A percentile compares a stretch with the other conserved stretches of the same genome.
These are phyloP conservation scores for Helobdella robusta DNA, from an alignment of 2,888 invertebrate species.

Conservation along the genomic window DNA sequence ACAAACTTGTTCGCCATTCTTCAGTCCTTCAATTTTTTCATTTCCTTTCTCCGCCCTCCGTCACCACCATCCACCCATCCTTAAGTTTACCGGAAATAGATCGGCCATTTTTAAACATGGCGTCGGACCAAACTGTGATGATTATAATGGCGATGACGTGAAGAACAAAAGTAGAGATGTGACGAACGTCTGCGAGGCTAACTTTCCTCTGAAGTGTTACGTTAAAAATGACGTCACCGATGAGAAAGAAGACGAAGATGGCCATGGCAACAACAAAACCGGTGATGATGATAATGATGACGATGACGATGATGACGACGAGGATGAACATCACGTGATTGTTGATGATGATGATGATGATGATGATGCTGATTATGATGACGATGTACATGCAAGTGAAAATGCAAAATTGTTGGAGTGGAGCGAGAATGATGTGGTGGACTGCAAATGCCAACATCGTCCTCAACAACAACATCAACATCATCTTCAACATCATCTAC, in stretches of 20 bases:
- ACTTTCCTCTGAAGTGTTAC: neutral
- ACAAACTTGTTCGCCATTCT: no score
- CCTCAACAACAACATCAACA: neutral
- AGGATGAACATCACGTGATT: conserved; percentile 14
- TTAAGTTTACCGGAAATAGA: no score
- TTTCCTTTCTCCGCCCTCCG: no score
- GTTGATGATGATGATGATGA: conserved; percentile 12
- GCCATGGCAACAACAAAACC: neutral
- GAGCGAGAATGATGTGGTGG: neutral
- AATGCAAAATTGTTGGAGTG: neutral
- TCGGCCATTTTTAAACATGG: no score
- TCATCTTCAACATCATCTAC: neutral
- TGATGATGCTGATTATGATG: neutral
- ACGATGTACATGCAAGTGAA: neutral
- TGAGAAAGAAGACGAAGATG: neutral
- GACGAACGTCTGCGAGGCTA: neutral
- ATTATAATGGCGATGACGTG: no score
- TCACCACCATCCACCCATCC: no score
- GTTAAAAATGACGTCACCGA: neutral
- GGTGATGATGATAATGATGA: neutral
- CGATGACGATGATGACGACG: conserved; percentile 5
- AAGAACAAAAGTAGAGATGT: neutral
- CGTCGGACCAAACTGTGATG: neutral
- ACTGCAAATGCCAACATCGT: neutral
- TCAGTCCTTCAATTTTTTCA: no score